These are phyloP conservation scores for Oreochromis grahami DNA, from an alignment of 2,797 vertebrate species.

Conservation along the genomic window DNA sequence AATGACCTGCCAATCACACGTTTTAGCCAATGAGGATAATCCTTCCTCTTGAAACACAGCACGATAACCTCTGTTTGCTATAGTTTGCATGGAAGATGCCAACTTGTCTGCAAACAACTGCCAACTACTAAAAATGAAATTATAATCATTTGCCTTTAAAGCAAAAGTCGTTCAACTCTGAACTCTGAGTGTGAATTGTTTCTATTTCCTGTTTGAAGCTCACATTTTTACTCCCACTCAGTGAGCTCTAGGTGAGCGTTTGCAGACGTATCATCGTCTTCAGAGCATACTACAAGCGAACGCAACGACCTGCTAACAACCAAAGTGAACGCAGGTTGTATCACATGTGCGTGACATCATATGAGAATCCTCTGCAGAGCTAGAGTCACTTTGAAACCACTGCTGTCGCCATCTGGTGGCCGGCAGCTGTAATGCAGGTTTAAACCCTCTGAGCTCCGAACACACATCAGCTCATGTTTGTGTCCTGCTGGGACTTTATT, in stretches of 20 bases:
- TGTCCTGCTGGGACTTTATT: neutral
- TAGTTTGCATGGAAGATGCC: neutral
- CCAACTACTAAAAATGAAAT: neutral
- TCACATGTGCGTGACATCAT: neutral
- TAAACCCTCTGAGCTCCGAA: accelerated
- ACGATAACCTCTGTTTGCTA: neutral
- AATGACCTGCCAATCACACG: neutral
- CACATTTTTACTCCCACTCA: neutral
- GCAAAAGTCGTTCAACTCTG: neutral
- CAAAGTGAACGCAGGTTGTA: neutral
- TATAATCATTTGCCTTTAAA: neutral
- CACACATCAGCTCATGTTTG: neutral
- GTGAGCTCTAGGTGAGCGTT: neutral
- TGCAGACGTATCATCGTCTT: neutral
- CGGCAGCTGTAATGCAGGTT: neutral
- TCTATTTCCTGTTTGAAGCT: neutral
- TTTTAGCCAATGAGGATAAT: neutral
- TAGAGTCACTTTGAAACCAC: neutral
- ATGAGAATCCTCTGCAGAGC: neutral
- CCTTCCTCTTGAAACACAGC: neutral
- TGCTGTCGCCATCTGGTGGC: neutral
- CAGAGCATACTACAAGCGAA: neutral
- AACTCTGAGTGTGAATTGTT: neutral
- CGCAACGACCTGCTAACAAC: neutral
- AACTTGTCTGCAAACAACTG: neutral